A percentile compares a stretch with the other conserved stretches of the same genome.
Conservation (phyloP, 2,797 vertebrate genomes). For the Microctenopoma stevenorrisi region DNA sequence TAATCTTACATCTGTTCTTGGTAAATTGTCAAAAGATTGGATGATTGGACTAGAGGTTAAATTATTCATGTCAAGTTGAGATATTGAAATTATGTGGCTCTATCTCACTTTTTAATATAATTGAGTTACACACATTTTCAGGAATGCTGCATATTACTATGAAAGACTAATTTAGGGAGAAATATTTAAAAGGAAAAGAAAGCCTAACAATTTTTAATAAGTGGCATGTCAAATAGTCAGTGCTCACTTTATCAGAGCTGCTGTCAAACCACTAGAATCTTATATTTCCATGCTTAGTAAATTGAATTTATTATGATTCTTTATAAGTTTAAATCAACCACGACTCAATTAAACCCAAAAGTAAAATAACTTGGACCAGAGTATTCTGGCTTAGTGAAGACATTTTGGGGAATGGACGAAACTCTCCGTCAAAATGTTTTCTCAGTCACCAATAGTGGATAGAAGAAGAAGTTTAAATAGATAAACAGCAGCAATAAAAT, state of each 20-base stretch:
- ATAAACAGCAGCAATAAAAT: slow-evolving; percentile 1
- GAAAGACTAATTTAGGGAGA: slow-evolving; percentile 49
- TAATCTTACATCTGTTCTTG: slow-evolving; percentile 33
- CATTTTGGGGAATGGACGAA: background rate
- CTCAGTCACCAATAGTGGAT: background rate
- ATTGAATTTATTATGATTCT: slow-evolving; percentile 43
- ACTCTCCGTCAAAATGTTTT: background rate
- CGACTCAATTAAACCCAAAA: background rate
- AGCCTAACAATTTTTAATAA: slow-evolving; percentile 33
- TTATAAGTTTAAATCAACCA: slow-evolving; percentile 40
- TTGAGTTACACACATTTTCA: slow-evolving; percentile 51
- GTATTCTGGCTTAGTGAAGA: background rate
- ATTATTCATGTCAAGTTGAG: slow-evolving; percentile 58
- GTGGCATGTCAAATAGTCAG: slow-evolving; percentile 24
- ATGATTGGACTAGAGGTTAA: slow-evolving; percentile 57
- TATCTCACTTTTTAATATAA: slow-evolving; percentile 64
- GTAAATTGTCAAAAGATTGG: slow-evolving; percentile 57
- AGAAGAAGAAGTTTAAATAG: background rate
- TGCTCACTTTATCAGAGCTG: slow-evolving; percentile 36
- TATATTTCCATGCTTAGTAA: slow-evolving; percentile 38
- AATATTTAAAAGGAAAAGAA: slow-evolving; percentile 56
- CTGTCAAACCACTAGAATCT: slow-evolving; percentile 2
- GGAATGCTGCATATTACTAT: slow-evolving; percentile 51
- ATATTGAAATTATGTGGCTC: slow-evolving; percentile 56
- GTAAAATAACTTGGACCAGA: too few relatives aligned